Conservation (phyloP, 2,113 vertebrate species). For the Anoplopoma fimbria region DNA sequence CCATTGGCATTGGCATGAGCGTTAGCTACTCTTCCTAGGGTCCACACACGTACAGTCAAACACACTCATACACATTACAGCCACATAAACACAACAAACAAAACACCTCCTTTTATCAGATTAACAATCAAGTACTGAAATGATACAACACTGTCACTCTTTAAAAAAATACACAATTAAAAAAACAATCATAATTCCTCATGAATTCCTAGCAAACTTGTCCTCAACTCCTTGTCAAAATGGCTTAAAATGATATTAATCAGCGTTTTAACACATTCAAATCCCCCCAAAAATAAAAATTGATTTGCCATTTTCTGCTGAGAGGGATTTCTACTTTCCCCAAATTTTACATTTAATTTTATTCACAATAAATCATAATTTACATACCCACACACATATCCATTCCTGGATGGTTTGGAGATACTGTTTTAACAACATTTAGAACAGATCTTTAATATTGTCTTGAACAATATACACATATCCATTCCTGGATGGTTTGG, state of each 20-base stretch:
- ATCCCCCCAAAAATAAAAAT: not conserved
- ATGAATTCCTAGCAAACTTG: not conserved
- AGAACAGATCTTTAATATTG: not conserved
- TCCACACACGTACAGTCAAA: not conserved
- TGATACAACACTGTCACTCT: not conserved
- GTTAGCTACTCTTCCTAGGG: not conserved
- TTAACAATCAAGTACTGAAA: too few species aligned
- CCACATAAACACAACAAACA: not conserved
- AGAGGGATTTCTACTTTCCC: too few species aligned
- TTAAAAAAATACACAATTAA: not conserved
- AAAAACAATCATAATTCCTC: not conserved
- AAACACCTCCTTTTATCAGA: too few species aligned
- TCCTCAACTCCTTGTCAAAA: not conserved
- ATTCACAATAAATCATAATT: not conserved
- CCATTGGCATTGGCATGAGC: not conserved
- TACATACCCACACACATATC: not conserved
- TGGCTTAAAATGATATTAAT: not conserved
- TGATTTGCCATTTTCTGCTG: not conserved
- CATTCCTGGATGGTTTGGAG: not conserved
- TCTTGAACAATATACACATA: not conserved
- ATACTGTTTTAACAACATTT: not conserved
- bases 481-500: not conserved
- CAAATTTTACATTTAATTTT: not conserved
- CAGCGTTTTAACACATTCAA: not conserved
- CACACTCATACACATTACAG: not conserved